Evolutionary conservation across 2,888 invertebrate genomes (phyloP).

Genomic region (Agonopterix subpropinquella): DNA sequence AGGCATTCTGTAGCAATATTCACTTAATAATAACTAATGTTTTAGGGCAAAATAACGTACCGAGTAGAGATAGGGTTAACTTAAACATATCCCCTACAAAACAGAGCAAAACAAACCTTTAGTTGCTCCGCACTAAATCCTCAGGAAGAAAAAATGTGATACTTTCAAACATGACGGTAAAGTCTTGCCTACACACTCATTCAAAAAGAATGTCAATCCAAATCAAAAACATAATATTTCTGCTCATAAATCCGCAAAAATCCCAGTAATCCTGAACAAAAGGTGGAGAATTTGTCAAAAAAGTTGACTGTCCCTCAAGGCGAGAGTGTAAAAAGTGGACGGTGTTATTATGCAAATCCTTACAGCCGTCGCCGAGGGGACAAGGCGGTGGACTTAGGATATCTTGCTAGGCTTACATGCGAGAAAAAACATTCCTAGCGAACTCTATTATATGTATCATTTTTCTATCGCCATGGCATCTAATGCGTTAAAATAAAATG

Average conservation of each 20-base stretch:
- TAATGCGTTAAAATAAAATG: no score
- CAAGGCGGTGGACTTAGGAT: slow-evolving; percentile 23
- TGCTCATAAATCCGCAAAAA: slow-evolving; percentile 22
- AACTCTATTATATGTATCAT: no score
- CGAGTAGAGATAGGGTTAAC: no score
- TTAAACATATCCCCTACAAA: no score
- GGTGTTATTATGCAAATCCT: slow-evolving; percentile 60
- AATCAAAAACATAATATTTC: slow-evolving; percentile 23
- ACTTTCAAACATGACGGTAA: no score
- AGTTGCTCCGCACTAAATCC: no score
- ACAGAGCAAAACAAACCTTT: no score
- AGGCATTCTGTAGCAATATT: no score
- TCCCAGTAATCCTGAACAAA: slow-evolving; percentile 36
- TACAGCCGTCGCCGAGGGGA: slow-evolving; percentile 29
- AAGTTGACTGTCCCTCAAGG: slow-evolving; percentile 24
- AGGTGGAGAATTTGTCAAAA: slow-evolving; percentile 51
- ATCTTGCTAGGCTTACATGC: slow-evolving; percentile 17
- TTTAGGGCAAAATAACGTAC: no score
- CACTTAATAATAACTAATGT: no score
- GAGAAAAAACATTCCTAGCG: neutral
- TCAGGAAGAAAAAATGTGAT: no score
- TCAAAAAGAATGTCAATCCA: slow-evolving; percentile 14
- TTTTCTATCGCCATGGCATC: no score
- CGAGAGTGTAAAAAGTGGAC: slow-evolving; percentile 22
- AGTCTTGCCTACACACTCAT: neutral